These are phyloP conservation scores for Papio anubis DNA, from an alignment of 2,113 vertebrate species.

Conservation along the genomic window DNA sequence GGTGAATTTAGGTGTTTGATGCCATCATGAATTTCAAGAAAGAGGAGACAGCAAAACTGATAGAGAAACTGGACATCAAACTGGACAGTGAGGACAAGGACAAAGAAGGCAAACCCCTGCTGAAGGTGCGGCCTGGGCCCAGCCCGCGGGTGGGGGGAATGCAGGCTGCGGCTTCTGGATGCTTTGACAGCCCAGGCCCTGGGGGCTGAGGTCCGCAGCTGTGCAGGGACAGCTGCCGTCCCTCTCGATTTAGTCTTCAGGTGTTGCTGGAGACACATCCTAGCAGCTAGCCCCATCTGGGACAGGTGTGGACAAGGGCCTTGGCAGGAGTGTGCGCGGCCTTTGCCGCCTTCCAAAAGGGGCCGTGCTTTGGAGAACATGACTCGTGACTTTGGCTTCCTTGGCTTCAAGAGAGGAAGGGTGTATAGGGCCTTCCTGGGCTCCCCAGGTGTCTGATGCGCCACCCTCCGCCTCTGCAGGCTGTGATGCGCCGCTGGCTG, in stretches of 20 bases:
- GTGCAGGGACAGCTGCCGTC: background rate
- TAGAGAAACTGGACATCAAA: conserved; percentile 95
- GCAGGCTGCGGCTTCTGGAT: accelerated
- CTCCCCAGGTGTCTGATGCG: accelerated
- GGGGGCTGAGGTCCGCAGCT: no score
- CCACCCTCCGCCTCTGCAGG: conserved; percentile 47
- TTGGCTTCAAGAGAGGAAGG: background rate
- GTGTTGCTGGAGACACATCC: no score
- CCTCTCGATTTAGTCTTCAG: no score
- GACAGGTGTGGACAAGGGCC: no score
- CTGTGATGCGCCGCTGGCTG: conserved; percentile 97
- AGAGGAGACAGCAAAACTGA: conserved; percentile 92
- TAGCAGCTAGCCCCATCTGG: background rate
- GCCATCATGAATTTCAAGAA: conserved; percentile 97
- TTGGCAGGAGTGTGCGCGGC: background rate
- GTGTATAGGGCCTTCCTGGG: accelerated
- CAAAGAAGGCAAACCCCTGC: conserved; percentile 94
- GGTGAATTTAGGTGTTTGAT: conserved; percentile 88
- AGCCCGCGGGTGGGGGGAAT: no score
- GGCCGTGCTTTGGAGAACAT: accelerated
- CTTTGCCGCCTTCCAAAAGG: no score
- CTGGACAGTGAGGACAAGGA: conserved; percentile 93
- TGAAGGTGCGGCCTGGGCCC: conserved; percentile 85
- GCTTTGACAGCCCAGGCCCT: background rate
- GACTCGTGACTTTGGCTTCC: background rate